These are phyloP conservation scores for Craniophora ligustri DNA, from an alignment of 2,888 invertebrate species.

Conservation along the genomic window DNA sequence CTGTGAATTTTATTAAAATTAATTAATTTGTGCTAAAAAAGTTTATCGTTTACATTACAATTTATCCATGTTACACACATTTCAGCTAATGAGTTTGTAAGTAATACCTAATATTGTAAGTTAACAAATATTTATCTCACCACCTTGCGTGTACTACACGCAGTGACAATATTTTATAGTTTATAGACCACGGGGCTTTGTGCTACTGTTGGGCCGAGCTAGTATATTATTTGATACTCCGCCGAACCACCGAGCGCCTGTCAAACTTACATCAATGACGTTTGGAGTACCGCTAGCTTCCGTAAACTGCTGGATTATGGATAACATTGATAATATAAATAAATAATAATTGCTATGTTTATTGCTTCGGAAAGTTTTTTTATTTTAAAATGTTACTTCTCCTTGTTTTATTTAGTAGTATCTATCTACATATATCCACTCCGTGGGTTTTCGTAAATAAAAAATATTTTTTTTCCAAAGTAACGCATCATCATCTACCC, in stretches of 20 bases:
- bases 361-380: neutral
- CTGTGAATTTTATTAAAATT: too few species aligned
- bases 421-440: too few species aligned
- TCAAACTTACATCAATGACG: conserved; percentile 38
- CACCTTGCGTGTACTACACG: conserved; percentile 54
- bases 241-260: conserved; percentile 37
- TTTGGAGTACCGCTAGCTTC: conserved; percentile 26
- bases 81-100: too few species aligned
- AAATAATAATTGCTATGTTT: neutral
- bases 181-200: conserved; percentile 61
- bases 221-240: conserved; percentile 56
- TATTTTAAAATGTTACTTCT: too few species aligned
- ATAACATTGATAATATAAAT: conserved; percentile 3
- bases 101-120: too few species aligned
- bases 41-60: too few species aligned
- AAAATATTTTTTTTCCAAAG: too few species aligned
- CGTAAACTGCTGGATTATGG: neutral
- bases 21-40: too few species aligned
- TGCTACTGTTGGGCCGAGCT: conserved; percentile 62
- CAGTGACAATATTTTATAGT: conserved; percentile 79
- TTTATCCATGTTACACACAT: too few species aligned
- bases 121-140: conserved; percentile 65
- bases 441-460: too few species aligned
- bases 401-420: too few species aligned
- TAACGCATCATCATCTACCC: too few species aligned